Percentiles rank a stretch among this genome's conserved stretches.
These are phyloP conservation scores for Amphimallon solstitiale DNA, from an alignment of 2,888 invertebrate species.

Conservation along the genomic window DNA sequence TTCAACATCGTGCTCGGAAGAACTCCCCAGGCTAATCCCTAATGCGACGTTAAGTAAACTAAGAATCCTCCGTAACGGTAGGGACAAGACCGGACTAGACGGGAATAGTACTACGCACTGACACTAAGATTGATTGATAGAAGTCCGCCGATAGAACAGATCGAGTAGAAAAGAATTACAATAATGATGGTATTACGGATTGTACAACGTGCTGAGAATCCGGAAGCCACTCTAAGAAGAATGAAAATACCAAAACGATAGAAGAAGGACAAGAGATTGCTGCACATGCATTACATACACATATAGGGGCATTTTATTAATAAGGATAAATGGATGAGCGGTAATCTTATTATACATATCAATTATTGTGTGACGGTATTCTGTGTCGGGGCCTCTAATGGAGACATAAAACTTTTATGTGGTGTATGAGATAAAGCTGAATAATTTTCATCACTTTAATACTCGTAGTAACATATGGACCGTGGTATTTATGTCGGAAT, in stretches of 20 bases:
- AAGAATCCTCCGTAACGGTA: slow-evolving; percentile 31
- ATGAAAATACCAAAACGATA: background rate
- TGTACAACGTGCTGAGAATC: slow-evolving; percentile 45
- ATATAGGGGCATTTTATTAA: slow-evolving; percentile 20
- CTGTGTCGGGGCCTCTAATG: slow-evolving; percentile 3
- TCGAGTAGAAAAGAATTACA: slow-evolving; percentile 57
- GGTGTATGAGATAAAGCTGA: slow-evolving; percentile 18
- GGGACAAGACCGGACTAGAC: slow-evolving; percentile 30
- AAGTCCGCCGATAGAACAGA: slow-evolving; percentile 53
- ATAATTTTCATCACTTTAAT: slow-evolving; percentile 35
- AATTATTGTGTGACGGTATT: slow-evolving; percentile 23
- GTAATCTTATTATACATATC: slow-evolving; percentile 31
- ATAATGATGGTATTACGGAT: slow-evolving; percentile 58
- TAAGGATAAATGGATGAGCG: slow-evolving; percentile 29
- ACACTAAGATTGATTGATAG: slow-evolving; percentile 64
- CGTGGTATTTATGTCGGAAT: slow-evolving; percentile 11
- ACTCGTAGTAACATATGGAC: slow-evolving; percentile 1
- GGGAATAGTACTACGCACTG: slow-evolving; percentile 51
- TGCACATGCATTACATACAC: too few relatives aligned
- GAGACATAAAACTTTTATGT: slow-evolving; percentile 32
- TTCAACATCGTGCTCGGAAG: slow-evolving; percentile 53
- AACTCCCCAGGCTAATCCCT: slow-evolving; percentile 56
- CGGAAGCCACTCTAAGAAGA: slow-evolving; percentile 27
- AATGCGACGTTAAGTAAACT: slow-evolving; percentile 50
- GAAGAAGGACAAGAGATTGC: slow-evolving; percentile 3